phyloP scores from a whole-genome alignment of 2,888 invertebrate species.

The Drosophila putrida region DNA sequence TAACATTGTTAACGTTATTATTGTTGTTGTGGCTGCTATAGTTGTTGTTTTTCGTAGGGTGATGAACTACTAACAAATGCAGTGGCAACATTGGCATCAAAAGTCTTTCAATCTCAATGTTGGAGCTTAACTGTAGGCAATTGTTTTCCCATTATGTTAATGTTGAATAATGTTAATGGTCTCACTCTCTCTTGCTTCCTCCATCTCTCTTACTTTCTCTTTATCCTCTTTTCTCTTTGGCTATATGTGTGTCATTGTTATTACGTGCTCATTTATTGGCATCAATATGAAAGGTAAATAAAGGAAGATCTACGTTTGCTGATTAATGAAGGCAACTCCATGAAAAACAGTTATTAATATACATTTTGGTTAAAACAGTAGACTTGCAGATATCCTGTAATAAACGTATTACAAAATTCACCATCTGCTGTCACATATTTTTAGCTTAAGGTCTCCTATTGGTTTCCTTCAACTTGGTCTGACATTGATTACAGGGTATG shows the following conservation, averaged over 20 bases:
- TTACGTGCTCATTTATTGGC: conserved; percentile 77
- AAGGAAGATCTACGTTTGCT: conserved; percentile 68
- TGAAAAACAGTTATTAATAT: conserved; percentile 55
- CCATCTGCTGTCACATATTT: background rate
- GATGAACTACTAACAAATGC: conserved; percentile 64
- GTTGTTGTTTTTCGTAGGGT: conserved; percentile 46
- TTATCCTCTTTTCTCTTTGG: conserved; percentile 14
- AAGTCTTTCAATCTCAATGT: conserved; percentile 9
- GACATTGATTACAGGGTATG: conserved; percentile 6
- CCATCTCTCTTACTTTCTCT: conserved; percentile 1
- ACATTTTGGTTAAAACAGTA: background rate
- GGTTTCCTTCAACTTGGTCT: too few relatives aligned
- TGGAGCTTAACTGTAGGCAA: conserved; percentile 45
- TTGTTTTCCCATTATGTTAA: conserved; percentile 72
- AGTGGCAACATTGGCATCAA: conserved; percentile 22
- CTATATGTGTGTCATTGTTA: conserved; percentile 63
- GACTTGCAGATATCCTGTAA: conserved; percentile 24
- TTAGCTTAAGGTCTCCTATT: too few relatives aligned
- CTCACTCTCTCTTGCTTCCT: conserved; percentile 5
- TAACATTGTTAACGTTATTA: conserved; percentile 50
- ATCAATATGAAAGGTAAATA: conserved; percentile 67
- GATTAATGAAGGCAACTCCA: conserved; percentile 64
- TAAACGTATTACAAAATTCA: too few relatives aligned
- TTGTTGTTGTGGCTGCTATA: conserved; percentile 31
- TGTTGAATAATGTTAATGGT: conserved; percentile 47